Conservation (phyloP, 37 sponge, comb jelly and placozoan genomes). For the Ianthella basta region DNA sequence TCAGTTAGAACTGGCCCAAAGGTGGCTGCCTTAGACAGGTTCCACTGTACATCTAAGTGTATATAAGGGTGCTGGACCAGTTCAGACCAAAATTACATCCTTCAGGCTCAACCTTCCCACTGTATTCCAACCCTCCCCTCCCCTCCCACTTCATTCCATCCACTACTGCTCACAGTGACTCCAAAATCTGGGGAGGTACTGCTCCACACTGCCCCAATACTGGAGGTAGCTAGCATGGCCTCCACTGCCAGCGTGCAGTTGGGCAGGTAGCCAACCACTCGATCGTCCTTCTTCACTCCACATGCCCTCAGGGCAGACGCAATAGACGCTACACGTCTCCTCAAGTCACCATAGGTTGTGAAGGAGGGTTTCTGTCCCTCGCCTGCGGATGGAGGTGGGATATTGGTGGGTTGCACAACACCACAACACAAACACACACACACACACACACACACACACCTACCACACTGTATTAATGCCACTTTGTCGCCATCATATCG, state of each 20-base stretch:
- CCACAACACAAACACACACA: too few relatives aligned
- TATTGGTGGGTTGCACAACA: too few relatives aligned
- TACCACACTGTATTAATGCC: conserved; percentile 83
- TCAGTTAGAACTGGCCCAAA: too few relatives aligned
- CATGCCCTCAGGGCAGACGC: conserved; percentile 78
- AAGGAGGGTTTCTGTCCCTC: conserved; percentile 72
- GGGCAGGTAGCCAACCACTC: conserved; percentile 94
- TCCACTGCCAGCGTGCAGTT: conserved; percentile 91
- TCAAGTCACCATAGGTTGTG: conserved; percentile 78
- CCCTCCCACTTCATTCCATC: neutral
- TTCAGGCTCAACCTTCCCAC: too few relatives aligned
- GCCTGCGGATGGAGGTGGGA: conserved; percentile 52
- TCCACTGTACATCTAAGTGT: too few relatives aligned
- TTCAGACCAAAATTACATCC: too few relatives aligned
- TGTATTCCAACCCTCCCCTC: too few relatives aligned
- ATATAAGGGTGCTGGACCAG: too few relatives aligned
- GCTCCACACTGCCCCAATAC: conserved; percentile 96
- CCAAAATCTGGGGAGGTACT: conserved; percentile 99
- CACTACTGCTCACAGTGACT: conserved; percentile 86
- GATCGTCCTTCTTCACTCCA: conserved; percentile 86
- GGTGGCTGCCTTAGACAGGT: too few relatives aligned
- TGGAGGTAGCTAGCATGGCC: conserved; percentile 94
- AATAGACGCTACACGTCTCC: conserved; percentile 59
- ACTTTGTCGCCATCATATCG: conserved; percentile 60
- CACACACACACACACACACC: neutral